Percentiles rank a stretch among this genome's conserved stretches.
Conservation (phyloP, 2,113 vertebrate genomes). For the Nycticorax nycticorax region DNA sequence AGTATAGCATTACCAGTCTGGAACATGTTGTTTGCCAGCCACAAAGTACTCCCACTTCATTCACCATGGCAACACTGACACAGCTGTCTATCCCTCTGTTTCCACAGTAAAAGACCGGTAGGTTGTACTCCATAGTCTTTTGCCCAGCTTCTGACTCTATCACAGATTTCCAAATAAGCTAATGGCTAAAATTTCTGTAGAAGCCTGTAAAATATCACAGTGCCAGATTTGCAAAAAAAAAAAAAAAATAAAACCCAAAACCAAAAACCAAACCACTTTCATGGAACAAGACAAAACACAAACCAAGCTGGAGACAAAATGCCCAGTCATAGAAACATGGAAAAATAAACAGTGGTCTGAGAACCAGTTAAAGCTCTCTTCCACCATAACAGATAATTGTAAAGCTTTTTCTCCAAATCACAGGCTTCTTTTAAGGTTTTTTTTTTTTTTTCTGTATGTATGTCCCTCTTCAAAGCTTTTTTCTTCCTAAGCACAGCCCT, state of each 20-base stretch:
- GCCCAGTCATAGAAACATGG: accelerated
- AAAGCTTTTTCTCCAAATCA: neutral
- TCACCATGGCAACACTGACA: constrained; percentile 14
- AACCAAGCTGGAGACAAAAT: neutral
- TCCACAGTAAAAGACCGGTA: neutral
- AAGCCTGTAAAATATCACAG: neutral
- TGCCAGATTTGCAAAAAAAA: accelerated
- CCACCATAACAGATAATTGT: neutral
- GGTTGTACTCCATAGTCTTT: neutral
- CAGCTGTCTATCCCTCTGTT: neutral
- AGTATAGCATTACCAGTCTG: neutral
- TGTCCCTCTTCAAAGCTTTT: neutral
- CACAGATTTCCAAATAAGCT: neutral
- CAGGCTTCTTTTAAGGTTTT: neutral
- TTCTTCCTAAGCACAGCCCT: neutral
- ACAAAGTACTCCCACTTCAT: neutral
- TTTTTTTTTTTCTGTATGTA: neutral
- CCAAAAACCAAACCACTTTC: accelerated
- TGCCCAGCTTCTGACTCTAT: neutral
- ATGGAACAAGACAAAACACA: neutral
- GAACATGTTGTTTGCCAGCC: constrained; percentile 5
- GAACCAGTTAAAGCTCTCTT: neutral
- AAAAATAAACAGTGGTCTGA: neutral
- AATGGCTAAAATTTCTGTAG: neutral
- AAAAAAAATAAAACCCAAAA: no score